Base-by-base conservation (phyloP, 2,888 invertebrate species). In the Amaurobius ferox region DNA sequence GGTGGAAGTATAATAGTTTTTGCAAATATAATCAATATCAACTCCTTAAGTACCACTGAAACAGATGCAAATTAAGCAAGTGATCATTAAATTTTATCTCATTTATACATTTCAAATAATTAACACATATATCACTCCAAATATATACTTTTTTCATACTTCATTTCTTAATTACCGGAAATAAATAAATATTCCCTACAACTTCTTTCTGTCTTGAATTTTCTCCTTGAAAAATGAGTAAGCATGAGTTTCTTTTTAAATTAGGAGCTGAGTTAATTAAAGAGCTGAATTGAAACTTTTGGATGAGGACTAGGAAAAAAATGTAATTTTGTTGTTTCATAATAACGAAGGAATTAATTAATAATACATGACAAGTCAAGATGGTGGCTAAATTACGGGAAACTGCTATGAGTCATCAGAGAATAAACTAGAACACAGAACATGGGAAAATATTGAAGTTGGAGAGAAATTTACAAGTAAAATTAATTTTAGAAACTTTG, bases 331-430 rank as follows among this genome's bases (percentile, higher is more conserved):
- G 70, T 29, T 28, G 40, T 48, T 39, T 71, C 44, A 61, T 71
- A 79, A 79, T 79, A 79, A 80, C 55, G 67, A 80, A 64, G 32
- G 44, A 80, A 80, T 73, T 73, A 73, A 80, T 80, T 80, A 80
- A 80, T 80, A 80, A 67, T 73, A 66, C 73, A 67, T 66, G 72
- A 80, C 80, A 80, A 39, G 67, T 35, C 73, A 66, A 73, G 72
- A 80, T 80, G 73, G 73, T 48, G 67, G 64, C 44, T 73, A 73
- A 80, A 73, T 80, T 80, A 80, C 67, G 73, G 66, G 67, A 35
- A 44, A 62, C 40, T 35, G 70, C 44, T 71, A 29, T 62, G 80
- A 73, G 73, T 80, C 80, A 80, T 80, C 73, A 73, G 80, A 67
- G 66, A 72, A 79, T 30, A 62, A 44, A 29, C 16, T 29, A 16